These are phyloP conservation scores for Eospalax fontanierii DNA, from an alignment of 2,797 vertebrate genomes.

Conservation along the genomic window DNA sequence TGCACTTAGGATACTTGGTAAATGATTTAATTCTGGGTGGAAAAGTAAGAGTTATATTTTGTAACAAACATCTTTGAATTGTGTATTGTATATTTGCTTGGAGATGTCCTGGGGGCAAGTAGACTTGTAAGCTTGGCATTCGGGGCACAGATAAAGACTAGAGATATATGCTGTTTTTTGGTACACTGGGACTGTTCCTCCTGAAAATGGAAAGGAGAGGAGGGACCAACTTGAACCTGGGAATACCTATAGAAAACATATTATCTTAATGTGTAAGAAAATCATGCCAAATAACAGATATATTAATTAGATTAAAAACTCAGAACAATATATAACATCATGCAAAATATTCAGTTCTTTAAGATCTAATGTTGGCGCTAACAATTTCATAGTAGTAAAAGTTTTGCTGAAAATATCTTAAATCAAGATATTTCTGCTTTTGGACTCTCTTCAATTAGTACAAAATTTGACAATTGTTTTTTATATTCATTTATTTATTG, in stretches of 20 bases:
- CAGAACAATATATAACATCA: too few relatives aligned
- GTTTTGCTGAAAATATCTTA: slow-evolving; percentile 28
- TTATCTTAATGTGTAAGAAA: not conserved
- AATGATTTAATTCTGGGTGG: not conserved
- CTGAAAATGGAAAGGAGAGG: not conserved
- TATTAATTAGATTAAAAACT: slow-evolving; percentile 21
- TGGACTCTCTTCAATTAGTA: not conserved
- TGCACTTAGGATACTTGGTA: not conserved
- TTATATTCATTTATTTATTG: too few relatives aligned
- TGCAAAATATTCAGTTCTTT: not conserved
- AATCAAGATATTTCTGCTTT: not conserved
- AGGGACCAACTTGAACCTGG: not conserved
- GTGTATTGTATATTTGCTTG: not conserved
- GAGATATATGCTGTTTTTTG: slow-evolving; percentile 20
- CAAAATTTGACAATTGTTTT: too few relatives aligned
- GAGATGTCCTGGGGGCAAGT: not conserved
- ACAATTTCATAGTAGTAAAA: slow-evolving; percentile 27
- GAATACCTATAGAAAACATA: not conserved
- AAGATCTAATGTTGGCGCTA: slow-evolving; percentile 15
- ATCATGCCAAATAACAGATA: not conserved
- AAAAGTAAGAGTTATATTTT: not conserved
- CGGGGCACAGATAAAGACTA: not conserved
- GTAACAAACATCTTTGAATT: not conserved
- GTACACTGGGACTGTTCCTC: not conserved
- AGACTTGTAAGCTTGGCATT: not conserved